These are phyloP conservation scores for Crotophaga sulcirostris DNA, from an alignment of 2,113 vertebrate species.

Conservation along the genomic window DNA sequence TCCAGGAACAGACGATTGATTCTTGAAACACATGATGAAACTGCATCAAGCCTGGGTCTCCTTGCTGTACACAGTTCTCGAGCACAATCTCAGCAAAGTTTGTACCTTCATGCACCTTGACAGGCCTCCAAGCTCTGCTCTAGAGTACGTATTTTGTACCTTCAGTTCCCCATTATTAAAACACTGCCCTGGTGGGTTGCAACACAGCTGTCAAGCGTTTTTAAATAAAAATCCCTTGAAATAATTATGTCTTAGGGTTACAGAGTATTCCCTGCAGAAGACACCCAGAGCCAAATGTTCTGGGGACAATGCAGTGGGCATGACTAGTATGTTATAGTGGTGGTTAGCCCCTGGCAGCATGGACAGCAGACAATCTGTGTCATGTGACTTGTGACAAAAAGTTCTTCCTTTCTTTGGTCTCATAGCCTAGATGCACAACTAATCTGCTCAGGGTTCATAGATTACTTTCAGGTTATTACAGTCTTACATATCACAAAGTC, in stretches of 20 bases:
- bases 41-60: background rate
- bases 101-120: background rate
- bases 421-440: background rate
- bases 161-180: background rate
- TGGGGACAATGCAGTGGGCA: background rate
- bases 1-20: background rate
- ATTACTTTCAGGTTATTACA: background rate
- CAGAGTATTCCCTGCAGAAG: background rate
- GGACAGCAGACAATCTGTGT: background rate
- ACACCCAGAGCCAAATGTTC: background rate
- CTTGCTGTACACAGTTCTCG: background rate
- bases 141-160: accelerated
- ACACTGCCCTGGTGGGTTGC: background rate
- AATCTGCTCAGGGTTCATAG: background rate
- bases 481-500: background rate
- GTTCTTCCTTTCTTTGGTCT: background rate
- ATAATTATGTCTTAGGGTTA: background rate
- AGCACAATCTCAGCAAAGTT: background rate
- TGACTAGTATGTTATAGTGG: background rate
- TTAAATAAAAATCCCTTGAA: background rate
- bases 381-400: background rate
- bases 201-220: background rate
- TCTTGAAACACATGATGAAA: background rate
- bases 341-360: background rate
- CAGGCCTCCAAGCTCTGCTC: background rate